Conservation (phyloP, 2,888 invertebrate species). For the Pammene fasciana region DNA sequence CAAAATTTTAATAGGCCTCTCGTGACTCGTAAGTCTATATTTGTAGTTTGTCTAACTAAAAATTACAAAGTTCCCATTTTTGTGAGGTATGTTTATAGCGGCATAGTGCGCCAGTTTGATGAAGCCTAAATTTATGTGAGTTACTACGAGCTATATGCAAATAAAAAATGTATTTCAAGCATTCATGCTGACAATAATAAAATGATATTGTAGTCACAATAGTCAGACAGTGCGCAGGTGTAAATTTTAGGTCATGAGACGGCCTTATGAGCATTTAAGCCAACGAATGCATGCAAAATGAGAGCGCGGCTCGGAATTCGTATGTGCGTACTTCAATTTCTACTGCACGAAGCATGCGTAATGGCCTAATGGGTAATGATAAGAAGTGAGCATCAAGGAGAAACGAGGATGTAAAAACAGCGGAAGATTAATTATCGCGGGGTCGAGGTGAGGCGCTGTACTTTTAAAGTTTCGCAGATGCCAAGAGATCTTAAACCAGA, state of each 20-base stretch:
- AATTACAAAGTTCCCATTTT: too few relatives aligned
- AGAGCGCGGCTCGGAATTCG: conserved; percentile 22
- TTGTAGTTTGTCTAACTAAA: too few relatives aligned
- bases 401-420: conserved; percentile 30
- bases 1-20: too few relatives aligned
- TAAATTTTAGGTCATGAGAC: conserved; percentile 37
- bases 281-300: conserved; percentile 35
- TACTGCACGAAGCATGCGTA: conserved; percentile 10
- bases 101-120: too few relatives aligned
- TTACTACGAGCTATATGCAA: not conserved
- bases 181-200: conserved; percentile 8
- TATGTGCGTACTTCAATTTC: not conserved
- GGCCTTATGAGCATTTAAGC: conserved; percentile 36
- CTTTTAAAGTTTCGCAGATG: conserved; percentile 21
- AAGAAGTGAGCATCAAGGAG: conserved; percentile 24
- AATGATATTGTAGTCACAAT: conserved; percentile 19
- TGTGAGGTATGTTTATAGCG: too few relatives aligned
- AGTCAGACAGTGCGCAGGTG: conserved; percentile 34
- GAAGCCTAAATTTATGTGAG: not conserved
- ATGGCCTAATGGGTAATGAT: not conserved
- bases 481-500: conserved; percentile 19
- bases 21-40: too few relatives aligned
- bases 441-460: conserved; percentile 1
- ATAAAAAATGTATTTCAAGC: not conserved
- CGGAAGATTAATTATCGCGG: conserved; percentile 14